Evolutionary conservation across 2,888 invertebrate species (phyloP).

Genomic region (Schizotus pectinicornis): DNA sequence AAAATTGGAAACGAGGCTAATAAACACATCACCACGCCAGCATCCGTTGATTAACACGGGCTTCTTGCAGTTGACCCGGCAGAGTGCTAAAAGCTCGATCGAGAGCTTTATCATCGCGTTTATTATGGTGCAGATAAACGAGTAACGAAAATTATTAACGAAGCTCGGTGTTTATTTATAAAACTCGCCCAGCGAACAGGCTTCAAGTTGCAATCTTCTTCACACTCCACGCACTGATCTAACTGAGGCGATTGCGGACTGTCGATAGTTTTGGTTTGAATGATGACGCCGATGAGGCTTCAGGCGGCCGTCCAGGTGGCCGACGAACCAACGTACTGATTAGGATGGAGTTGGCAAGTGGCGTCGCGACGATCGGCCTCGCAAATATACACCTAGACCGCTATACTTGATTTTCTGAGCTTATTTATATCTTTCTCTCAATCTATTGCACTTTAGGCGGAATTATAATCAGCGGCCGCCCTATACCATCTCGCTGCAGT

Average conservation of each 20-base stretch:
- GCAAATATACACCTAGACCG: slow-evolving; percentile 41
- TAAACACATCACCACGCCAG: slow-evolving; percentile 12
- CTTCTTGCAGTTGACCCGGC: too few relatives aligned
- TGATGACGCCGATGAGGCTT: slow-evolving; percentile 11
- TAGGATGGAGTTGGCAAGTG: slow-evolving; percentile 41
- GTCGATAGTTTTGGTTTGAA: not conserved
- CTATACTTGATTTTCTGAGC: slow-evolving; percentile 25
- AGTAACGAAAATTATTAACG: not conserved
- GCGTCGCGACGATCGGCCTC: slow-evolving; percentile 47
- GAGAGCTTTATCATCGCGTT: too few relatives aligned
- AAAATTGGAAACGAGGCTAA: slow-evolving; percentile 6
- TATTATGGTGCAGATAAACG: too few relatives aligned
- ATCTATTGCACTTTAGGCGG: slow-evolving; percentile 21
- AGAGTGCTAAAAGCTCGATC: too few relatives aligned
- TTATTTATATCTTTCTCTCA: slow-evolving; percentile 33
- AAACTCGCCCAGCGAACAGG: too few relatives aligned
- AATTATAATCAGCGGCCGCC: slow-evolving; percentile 10
- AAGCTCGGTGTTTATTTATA: too few relatives aligned
- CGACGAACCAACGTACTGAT: slow-evolving; percentile 46
- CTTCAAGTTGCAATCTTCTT: too few relatives aligned
- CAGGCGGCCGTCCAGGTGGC: slow-evolving; percentile 44
- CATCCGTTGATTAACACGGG: slow-evolving; percentile 3
- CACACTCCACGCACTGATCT: not conserved
- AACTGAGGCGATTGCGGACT: not conserved
- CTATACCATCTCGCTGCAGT: not conserved